phyloP scores from a whole-genome alignment of 2,797 vertebrate species.

The Apogon hyalosoma region DNA sequence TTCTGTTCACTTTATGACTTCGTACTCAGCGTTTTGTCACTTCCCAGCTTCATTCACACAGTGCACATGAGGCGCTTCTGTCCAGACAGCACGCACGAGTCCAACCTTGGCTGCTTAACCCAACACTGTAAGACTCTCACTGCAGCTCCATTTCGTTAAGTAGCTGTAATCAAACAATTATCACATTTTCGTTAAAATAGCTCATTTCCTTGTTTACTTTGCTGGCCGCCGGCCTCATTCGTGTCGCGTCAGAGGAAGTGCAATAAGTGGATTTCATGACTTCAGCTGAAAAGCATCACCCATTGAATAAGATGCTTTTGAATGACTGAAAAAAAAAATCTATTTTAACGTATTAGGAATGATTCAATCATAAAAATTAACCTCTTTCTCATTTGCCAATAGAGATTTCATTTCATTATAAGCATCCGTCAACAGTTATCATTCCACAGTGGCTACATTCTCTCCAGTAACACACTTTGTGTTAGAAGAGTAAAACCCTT shows the following conservation, averaged over 20 bases:
- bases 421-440: slow-evolving; percentile 6
- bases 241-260: not conserved
- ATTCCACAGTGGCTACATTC: slow-evolving; percentile 14
- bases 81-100: not conserved
- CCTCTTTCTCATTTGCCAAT: slow-evolving; percentile 9
- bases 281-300: not conserved
- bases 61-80: not conserved
- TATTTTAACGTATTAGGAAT: no score
- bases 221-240: not conserved
- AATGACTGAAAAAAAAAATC: not conserved
- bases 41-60: not conserved
- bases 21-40: slow-evolving; percentile 17
- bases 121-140: not conserved
- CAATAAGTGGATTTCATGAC: not conserved
- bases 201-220: slow-evolving; percentile 43
- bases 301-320: no score
- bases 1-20: slow-evolving; percentile 39
- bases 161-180: slow-evolving; percentile 42
- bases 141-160: slow-evolving; percentile 15
- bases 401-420: slow-evolving; percentile 6
- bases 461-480: slow-evolving; percentile 16
- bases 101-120: slow-evolving; percentile 10
- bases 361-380: not conserved
- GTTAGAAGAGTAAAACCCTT: slow-evolving; percentile 19
- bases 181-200: slow-evolving; percentile 34